phyloP scores from a whole-genome alignment of 2,888 invertebrate species.

The Nudaria mundana region DNA sequence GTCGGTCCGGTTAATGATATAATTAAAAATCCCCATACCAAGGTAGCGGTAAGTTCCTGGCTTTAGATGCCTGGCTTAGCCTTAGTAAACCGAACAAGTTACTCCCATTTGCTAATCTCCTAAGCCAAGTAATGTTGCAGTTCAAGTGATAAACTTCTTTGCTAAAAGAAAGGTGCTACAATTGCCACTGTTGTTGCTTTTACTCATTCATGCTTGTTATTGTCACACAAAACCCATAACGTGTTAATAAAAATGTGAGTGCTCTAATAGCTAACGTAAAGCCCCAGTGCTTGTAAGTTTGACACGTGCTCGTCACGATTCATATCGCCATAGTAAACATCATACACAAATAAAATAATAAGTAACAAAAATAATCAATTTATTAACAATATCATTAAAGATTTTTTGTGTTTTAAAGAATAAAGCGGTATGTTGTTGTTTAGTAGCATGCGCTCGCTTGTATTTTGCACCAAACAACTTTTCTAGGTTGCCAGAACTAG shows the following conservation, averaged over 20 bases:
- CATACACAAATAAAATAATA: no score
- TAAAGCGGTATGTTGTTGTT: no score
- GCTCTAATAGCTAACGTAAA: no score
- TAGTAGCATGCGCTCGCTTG: constrained; percentile 18
- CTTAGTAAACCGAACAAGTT: constrained; percentile 69
- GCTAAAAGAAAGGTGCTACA: no score
- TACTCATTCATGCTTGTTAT: neutral
- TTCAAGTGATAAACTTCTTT: constrained; percentile 58
- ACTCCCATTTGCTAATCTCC: constrained; percentile 71
- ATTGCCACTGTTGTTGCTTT: neutral
- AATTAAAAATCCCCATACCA: constrained; percentile 41
- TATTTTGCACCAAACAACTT: constrained; percentile 30
- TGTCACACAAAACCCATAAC: no score
- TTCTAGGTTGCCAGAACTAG: constrained; percentile 59
- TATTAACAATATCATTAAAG: no score
- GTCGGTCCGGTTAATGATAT: constrained; percentile 64
- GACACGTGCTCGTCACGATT: no score
- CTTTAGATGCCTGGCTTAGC: constrained; percentile 60
- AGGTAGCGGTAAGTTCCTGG: constrained; percentile 54
- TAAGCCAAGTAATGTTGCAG: constrained; percentile 63
- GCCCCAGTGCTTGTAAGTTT: no score
- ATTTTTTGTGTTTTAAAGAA: no score
- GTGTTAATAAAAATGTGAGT: no score
- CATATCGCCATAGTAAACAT: no score
- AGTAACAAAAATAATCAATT: no score